phyloP scores from a whole-genome alignment of 2,113 vertebrate species.

The Euleptes europaea region DNA sequence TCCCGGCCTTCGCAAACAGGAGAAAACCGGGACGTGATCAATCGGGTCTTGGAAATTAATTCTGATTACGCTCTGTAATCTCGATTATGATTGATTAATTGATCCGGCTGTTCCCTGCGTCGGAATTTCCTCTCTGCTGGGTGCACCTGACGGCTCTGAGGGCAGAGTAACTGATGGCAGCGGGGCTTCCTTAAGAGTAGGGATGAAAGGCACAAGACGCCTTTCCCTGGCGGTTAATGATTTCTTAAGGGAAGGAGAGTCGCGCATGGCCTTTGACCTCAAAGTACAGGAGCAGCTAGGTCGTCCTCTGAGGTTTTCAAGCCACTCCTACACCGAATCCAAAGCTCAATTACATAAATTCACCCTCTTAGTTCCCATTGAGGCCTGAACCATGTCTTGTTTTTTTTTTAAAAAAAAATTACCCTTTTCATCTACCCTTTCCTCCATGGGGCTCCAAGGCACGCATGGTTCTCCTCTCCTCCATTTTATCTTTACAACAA shows the following conservation, averaged over 20 bases:
- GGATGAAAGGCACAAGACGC: neutral
- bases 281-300: neutral
- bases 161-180: too few species aligned
- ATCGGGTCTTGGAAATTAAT: slow-evolving; percentile 69
- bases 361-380: neutral
- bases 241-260: neutral
- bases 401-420: neutral
- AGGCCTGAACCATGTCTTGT: too few species aligned
- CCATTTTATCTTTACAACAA: too few species aligned
- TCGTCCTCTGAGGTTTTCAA: neutral
- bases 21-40: slow-evolving; percentile 47
- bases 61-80: slow-evolving; percentile 68
- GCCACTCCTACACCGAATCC: neutral
- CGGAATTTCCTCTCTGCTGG: slow-evolving; percentile 20
- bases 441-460: too few species aligned
- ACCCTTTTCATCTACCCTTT: too few species aligned
- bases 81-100: slow-evolving; percentile 65
- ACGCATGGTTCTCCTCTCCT: too few species aligned
- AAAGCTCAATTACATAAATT: neutral
- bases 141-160: neutral
- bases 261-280: neutral
- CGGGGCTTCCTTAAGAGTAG: neutral
- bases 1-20: neutral
- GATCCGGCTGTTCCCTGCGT: slow-evolving; percentile 16
- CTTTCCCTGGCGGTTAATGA: neutral